Evolutionary conservation across 30 jellyfish, hydroid and myxozoan species (phyloP).

Genomic region (Chironex yamaguchii): DNA sequence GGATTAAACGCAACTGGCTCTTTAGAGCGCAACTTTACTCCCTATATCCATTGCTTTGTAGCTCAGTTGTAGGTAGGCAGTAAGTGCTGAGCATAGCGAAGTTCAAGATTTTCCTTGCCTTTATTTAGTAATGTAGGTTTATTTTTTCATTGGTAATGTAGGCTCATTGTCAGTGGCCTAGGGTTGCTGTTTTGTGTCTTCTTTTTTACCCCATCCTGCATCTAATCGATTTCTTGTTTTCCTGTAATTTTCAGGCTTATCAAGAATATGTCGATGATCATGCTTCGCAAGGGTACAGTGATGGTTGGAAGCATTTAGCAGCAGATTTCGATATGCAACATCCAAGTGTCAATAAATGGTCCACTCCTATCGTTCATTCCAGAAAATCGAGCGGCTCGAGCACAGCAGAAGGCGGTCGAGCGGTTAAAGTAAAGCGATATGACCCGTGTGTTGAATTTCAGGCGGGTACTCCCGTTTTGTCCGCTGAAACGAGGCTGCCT

Average conservation of each 20-base stretch:
- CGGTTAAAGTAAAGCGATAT: constrained; percentile 50
- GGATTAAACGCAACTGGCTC: no score
- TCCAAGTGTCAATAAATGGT: constrained; percentile 98
- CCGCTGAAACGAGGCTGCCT: constrained; percentile 65
- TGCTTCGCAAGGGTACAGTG: constrained; percentile 76
- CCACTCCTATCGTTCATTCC: constrained; percentile 80
- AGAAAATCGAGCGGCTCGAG: constrained; percentile 65
- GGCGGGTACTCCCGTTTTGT: constrained; percentile 87
- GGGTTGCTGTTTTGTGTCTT: no score
- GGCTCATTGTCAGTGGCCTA: no score
- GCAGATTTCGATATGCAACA: constrained; percentile 88
- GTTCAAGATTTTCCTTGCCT: no score
- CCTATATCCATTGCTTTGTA: no score
- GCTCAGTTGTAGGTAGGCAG: no score
- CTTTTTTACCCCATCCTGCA: no score
- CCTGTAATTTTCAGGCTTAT: constrained; percentile 88
- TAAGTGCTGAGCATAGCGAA: no score
- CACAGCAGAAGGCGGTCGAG: constrained; percentile 5
- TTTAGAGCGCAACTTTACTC: no score
- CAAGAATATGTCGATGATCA: constrained; percentile 86
- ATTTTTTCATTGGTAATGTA: no score
- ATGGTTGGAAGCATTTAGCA: constrained; percentile 65
- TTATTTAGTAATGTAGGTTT: no score
- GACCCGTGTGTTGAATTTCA: constrained; percentile 96
- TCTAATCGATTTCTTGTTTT: no score